A percentile compares a stretch with the other conserved stretches of the same genome.
Evolutionary conservation across 2,888 invertebrate species (phyloP).

Genomic region (Pseudeuparius sepicola): DNA sequence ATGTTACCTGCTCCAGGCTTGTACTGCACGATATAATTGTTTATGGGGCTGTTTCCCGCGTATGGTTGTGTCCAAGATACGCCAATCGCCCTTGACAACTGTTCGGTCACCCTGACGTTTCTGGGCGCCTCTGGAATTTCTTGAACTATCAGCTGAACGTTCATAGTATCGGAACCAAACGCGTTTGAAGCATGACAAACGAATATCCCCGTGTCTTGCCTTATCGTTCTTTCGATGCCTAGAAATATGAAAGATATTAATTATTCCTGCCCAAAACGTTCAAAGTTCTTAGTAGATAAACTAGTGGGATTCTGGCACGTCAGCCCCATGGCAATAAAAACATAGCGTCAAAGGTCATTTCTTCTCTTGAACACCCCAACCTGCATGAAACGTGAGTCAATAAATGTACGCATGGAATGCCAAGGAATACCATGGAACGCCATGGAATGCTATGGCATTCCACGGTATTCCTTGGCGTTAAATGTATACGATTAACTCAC

Average conservation of each 20-base stretch:
- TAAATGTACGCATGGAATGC: too few relatives aligned
- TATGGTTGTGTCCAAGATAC: constrained; percentile 86
- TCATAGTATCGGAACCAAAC: constrained; percentile 85
- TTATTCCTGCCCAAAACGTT: constrained; percentile 1
- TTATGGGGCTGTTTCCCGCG: constrained; percentile 80
- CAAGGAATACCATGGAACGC: too few relatives aligned
- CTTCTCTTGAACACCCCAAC: too few relatives aligned
- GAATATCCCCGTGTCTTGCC: constrained; percentile 82
- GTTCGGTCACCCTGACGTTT: constrained; percentile 74
- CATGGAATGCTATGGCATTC: too few relatives aligned
- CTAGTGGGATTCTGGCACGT: too few relatives aligned
- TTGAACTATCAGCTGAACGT: constrained; percentile 82
- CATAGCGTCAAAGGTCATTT: too few relatives aligned
- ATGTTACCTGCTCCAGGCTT: constrained; percentile 69
- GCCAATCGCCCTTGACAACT: constrained; percentile 73
- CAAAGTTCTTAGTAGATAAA: too few relatives aligned
- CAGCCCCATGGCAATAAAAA: too few relatives aligned
- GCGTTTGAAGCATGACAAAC: constrained; percentile 82
- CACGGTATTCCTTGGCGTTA: too few relatives aligned
- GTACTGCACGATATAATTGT: constrained; percentile 81
- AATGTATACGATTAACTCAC: too few relatives aligned
- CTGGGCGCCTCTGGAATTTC: constrained; percentile 85
- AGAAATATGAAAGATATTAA: background rate
- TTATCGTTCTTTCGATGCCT: constrained; percentile 68
- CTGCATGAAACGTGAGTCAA: too few relatives aligned